These are phyloP conservation scores for Chironomus tentans DNA, from an alignment of 2,888 invertebrate species.

Conservation along the genomic window DNA sequence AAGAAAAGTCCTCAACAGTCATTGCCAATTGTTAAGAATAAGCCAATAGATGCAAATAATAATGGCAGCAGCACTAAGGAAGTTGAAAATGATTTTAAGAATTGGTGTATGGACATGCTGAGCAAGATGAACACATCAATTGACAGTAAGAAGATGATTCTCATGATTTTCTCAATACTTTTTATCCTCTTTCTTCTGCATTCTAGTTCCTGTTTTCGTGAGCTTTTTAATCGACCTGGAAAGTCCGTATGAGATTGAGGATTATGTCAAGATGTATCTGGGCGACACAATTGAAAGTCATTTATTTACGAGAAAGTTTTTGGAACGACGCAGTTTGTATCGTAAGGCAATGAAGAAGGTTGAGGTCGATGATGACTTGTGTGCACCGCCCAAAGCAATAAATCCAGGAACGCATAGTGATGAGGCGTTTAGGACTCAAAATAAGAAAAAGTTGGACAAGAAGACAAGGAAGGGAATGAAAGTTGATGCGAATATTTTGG, in stretches of 20 bases:
- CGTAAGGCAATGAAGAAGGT: background rate
- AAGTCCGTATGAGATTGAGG: background rate
- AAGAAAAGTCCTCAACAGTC: background rate
- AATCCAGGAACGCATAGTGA: background rate
- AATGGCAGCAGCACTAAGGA: background rate
- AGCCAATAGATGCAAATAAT: too few relatives aligned
- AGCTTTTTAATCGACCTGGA: background rate
- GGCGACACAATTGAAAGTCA: background rate
- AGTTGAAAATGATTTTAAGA: background rate
- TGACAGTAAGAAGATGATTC: background rate
- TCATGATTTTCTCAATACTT: background rate
- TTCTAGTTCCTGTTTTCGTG: background rate
- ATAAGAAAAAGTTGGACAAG: background rate
- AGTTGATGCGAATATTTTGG: background rate
- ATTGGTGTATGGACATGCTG: background rate
- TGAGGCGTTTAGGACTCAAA: background rate
- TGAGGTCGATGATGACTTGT: background rate
- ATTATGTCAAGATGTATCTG: background rate
- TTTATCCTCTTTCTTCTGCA: background rate
- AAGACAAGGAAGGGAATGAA: background rate
- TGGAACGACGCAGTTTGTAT: background rate
- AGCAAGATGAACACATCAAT: background rate
- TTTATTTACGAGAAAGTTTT: background rate
- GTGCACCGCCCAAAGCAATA: background rate
- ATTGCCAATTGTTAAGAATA: background rate